A percentile compares a stretch with the other conserved stretches of the same genome.
Conservation (phyloP, 2,888 invertebrate genomes). For the Dendrolimus pini region DNA sequence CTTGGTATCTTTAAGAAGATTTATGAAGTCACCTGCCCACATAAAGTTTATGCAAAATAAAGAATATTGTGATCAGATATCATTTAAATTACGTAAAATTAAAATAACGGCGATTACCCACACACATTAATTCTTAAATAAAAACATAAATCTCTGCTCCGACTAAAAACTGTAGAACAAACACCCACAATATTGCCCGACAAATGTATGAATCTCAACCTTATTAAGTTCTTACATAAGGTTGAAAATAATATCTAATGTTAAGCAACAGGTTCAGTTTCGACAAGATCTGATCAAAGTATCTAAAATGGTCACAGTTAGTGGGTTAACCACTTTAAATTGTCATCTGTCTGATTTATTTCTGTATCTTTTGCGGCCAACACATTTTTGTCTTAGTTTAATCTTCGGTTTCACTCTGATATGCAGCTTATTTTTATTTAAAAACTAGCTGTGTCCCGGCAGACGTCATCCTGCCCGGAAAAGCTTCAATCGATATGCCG, state of each 20-base stretch:
- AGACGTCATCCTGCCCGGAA: too few species aligned
- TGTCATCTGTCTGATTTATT: conserved; percentile 78
- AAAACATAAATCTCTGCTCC: conserved; percentile 70
- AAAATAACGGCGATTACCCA: conserved; percentile 69
- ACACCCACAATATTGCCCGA: conserved; percentile 58
- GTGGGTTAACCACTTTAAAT: conserved; percentile 78
- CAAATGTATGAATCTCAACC: conserved; percentile 35
- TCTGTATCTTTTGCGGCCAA: conserved; percentile 70
- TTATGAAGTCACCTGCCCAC: conserved; percentile 13
- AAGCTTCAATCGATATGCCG: too few species aligned
- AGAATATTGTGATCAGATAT: conserved; percentile 35
- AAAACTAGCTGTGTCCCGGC: too few species aligned
- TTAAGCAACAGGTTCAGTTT: conserved; percentile 45
- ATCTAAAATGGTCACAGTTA: conserved; percentile 78
- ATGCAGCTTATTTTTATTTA: conserved; percentile 17
- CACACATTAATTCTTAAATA: conserved; percentile 72
- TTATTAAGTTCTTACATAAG: conserved; percentile 21
- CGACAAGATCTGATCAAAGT: conserved; percentile 74
- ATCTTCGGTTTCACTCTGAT: conserved; percentile 27
- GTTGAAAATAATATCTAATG: conserved; percentile 27
- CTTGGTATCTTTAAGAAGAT: conserved; percentile 25
- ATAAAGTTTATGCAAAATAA: conserved; percentile 22
- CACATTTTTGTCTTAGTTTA: conserved; percentile 61
- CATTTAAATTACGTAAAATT: conserved; percentile 57
- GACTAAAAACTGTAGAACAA: conserved; percentile 64